Evolutionary conservation across 2,888 invertebrate species (phyloP).

Genomic region (Cacoxenus indagator): DNA sequence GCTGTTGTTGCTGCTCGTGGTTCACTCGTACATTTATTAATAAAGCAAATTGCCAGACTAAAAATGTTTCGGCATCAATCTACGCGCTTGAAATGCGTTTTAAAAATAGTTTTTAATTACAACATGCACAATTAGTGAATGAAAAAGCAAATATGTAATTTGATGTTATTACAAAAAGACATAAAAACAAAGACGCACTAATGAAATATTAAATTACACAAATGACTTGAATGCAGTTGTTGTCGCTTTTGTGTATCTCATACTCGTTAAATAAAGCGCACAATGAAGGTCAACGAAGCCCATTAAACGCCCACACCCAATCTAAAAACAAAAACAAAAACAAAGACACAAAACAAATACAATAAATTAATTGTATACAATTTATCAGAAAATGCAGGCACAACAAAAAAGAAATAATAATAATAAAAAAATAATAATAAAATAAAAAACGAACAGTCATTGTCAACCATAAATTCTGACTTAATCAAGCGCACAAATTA

Average conservation of each 20-base stretch:
- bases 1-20: too few relatives aligned
- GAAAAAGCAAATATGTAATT: constrained; percentile 3
- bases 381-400: constrained; percentile 32
- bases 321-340: constrained; percentile 13
- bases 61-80: neutral
- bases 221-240: constrained; percentile 3
- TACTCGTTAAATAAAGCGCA: constrained; percentile 6
- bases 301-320: constrained; percentile 33
- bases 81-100: neutral
- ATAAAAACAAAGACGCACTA: neutral
- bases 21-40: too few relatives aligned
- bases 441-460: too few relatives aligned
- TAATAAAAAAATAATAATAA: constrained; percentile 25
- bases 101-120: constrained; percentile 43
- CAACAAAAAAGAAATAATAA: constrained; percentile 13
- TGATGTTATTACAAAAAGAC: neutral
- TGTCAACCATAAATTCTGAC: constrained; percentile 38
- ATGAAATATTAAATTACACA: constrained; percentile 7
- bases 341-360: constrained; percentile 27
- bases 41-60: too few relatives aligned
- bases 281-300: constrained; percentile 31
- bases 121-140: constrained; percentile 25
- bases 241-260: neutral
- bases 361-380: constrained; percentile 43
- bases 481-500: constrained; percentile 13